phyloP scores from a whole-genome alignment of 2,797 vertebrate genomes.

The Eulemur albifrons region DNA sequence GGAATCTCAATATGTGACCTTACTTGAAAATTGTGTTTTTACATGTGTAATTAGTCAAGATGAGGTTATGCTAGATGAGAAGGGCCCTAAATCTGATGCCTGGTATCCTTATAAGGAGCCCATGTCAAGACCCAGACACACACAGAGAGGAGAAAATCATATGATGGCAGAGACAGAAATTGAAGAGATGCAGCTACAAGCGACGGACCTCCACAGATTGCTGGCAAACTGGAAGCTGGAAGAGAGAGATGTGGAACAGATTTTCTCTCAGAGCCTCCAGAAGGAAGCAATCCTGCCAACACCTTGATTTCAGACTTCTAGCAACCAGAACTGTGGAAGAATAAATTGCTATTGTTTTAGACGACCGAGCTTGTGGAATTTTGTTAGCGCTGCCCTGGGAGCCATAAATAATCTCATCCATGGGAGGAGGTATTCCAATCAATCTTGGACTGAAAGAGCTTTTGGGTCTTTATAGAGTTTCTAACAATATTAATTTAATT shows the following conservation, averaged over 20 bases:
- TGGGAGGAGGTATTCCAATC: neutral
- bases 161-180: neutral
- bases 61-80: neutral
- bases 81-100: neutral
- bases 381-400: fast-evolving
- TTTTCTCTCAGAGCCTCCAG: neutral
- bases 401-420: neutral
- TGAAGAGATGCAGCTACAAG: neutral
- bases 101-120: neutral
- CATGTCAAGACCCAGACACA: neutral
- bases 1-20: neutral
- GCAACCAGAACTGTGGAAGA: neutral
- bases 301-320: neutral
- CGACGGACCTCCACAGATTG: neutral
- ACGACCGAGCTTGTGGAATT: neutral
- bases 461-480: neutral
- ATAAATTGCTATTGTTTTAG: neutral
- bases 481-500: neutral
- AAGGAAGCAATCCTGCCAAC: neutral
- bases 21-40: neutral
- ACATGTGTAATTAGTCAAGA: neutral
- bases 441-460: neutral
- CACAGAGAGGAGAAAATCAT: neutral
- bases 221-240: neutral
- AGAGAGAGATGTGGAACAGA: neutral